Conservation (phyloP, 35 echinoderm and acorn worm genomes). For the Apostichopus parvimensis region DNA sequence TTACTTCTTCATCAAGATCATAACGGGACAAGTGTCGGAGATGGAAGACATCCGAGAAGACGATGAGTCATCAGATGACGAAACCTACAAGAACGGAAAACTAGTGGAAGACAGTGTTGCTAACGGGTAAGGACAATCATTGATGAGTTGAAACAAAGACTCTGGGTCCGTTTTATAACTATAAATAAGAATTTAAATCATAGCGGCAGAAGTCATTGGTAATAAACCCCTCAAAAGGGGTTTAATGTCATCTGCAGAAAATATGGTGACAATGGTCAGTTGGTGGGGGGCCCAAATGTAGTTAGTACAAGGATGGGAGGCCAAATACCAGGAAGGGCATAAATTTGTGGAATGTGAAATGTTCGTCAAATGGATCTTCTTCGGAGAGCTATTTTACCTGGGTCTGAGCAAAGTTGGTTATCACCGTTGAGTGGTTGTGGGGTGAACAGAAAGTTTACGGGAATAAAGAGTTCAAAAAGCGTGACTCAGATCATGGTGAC, state of each 20-base stretch:
- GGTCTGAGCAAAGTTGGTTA: neutral
- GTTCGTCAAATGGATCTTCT: neutral
- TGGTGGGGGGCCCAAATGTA: too few species aligned
- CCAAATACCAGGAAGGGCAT: neutral
- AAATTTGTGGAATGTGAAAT: neutral
- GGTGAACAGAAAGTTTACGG: neutral
- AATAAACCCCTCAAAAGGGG: too few species aligned
- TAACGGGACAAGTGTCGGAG: slow-evolving; percentile 61
- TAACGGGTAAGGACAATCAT: slow-evolving; percentile 55
- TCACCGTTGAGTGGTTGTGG: neutral
- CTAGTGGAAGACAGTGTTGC: slow-evolving; percentile 5
- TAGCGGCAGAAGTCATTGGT: too few species aligned
- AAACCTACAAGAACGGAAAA: slow-evolving; percentile 32
- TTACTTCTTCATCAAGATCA: slow-evolving; percentile 81
- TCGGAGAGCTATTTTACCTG: neutral
- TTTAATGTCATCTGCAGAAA: too few species aligned
- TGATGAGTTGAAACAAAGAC: neutral
- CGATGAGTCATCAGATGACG: slow-evolving; percentile 47
- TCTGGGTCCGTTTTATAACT: neutral
- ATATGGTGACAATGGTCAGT: too few species aligned
- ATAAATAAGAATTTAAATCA: too few species aligned
- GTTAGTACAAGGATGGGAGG: neutral
- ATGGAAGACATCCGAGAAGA: slow-evolving; percentile 94
- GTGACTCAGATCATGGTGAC: too few species aligned
- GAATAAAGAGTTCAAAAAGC: too few species aligned